A percentile compares a stretch with the other conserved stretches of the same genome.
phyloP scores from a whole-genome alignment of 2,888 invertebrate genomes.

The Acanthacorydalis orientalis region DNA sequence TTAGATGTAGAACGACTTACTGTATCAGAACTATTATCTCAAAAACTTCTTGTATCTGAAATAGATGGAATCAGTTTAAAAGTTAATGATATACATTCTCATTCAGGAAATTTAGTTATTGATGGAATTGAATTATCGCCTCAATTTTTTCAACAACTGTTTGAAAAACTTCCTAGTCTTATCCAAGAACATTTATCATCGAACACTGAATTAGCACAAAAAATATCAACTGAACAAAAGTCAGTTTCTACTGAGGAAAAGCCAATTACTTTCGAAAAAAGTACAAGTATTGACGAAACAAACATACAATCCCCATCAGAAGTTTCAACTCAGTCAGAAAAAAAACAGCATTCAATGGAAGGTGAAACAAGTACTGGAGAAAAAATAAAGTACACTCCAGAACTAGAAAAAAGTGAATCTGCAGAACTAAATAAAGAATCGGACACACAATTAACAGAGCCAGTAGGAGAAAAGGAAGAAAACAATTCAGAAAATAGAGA shows the following conservation, averaged over 20 bases:
- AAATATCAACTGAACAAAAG: conserved; percentile 15
- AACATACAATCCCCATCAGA: not conserved
- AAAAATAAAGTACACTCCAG: conserved; percentile 6
- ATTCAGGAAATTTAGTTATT: conserved; percentile 47
- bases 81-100: conserved; percentile 54
- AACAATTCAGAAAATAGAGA: not conserved
- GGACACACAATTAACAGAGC: not conserved
- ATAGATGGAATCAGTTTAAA: conserved; percentile 59
- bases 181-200: conserved; percentile 16
- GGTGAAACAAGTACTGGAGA: conserved; percentile 9
- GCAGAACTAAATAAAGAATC: no score
- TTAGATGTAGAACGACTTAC: conserved; percentile 63
- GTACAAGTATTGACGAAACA: conserved; percentile 4
- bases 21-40: conserved; percentile 63
- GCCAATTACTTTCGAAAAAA: not conserved
- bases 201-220: conserved; percentile 14
- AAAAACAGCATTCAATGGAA: not conserved
- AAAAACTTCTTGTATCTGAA: conserved; percentile 64
- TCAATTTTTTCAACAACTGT: conserved; percentile 48
- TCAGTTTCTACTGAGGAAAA: not conserved
- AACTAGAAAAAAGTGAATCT: not conserved
- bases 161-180: conserved; percentile 27
- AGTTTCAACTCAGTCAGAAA: not conserved
- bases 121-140: conserved; percentile 51
- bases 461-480: not conserved